phyloP scores from a whole-genome alignment of 2,113 vertebrate genomes.

The Engraulis encrasicolus region DNA sequence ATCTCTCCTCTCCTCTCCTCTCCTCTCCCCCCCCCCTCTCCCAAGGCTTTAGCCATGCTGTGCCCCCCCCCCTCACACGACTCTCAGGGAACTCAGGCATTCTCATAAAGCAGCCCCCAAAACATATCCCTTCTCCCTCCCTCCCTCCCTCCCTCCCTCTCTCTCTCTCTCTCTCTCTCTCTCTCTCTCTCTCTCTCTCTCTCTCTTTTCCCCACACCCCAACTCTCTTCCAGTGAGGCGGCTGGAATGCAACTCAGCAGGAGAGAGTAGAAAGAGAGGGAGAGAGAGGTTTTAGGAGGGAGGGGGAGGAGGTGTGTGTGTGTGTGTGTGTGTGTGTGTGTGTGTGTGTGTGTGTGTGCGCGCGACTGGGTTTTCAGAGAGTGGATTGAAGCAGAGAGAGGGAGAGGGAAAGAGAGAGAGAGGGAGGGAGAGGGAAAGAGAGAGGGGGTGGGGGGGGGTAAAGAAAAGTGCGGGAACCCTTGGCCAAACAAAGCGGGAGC shows the following conservation, averaged over 20 bases:
- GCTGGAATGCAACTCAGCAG: conserved; percentile 79
- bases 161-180: too few species aligned
- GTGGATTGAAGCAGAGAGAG: conserved; percentile 41
- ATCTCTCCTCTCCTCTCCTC: too few species aligned
- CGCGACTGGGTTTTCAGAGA: too few species aligned
- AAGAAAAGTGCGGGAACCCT: conserved; percentile 54
- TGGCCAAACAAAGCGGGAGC: conserved; percentile 59
- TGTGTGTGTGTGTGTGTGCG: conserved; percentile 19
- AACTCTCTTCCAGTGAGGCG: conserved; percentile 70
- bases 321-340: background rate
- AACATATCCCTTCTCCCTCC: too few species aligned
- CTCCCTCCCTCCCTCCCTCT: too few species aligned
- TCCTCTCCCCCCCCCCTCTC: too few species aligned
- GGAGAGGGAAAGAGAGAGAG: conserved; percentile 31
- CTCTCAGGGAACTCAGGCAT: too few species aligned
- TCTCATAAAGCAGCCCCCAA: too few species aligned
- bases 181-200: too few species aligned
- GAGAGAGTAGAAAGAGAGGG: conserved; percentile 66
- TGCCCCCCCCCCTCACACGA: too few species aligned
- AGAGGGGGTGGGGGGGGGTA: conserved; percentile 37
- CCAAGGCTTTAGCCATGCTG: too few species aligned
- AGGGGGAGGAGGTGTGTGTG: conserved; percentile 51
- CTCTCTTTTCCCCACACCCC: too few species aligned
- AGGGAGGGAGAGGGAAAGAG: conserved; percentile 47
- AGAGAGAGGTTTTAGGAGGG: conserved; percentile 55